Conservation (phyloP, 1,140 invertebrate species). For the Rhopalosiphum maidis region DNA sequence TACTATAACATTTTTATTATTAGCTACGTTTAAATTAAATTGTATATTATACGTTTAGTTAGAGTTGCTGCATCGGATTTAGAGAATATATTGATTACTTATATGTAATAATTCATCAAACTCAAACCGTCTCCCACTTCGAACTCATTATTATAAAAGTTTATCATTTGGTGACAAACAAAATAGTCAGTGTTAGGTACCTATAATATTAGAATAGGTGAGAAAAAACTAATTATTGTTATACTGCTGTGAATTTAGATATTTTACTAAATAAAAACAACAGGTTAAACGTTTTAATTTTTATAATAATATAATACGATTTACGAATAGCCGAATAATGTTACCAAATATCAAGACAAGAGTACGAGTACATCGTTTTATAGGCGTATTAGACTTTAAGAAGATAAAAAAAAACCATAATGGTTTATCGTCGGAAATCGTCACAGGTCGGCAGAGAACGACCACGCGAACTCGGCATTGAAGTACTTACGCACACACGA, state of each 20-base stretch:
- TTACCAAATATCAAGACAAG: neutral
- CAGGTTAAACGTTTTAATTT: neutral
- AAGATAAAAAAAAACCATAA: neutral
- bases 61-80: neutral
- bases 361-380: neutral
- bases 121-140: neutral
- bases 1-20: neutral
- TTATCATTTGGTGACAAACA: neutral
- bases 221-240: neutral
- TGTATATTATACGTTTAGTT: neutral
- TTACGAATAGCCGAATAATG: neutral
- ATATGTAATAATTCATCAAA: neutral
- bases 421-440: neutral
- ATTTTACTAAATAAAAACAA: neutral
- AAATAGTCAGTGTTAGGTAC: neutral
- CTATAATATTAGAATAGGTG: neutral
- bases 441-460: slow-evolving; percentile 25
- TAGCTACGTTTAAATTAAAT: neutral
- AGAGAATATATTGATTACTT: neutral
- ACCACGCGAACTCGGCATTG: slow-evolving; percentile 16
- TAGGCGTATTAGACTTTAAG: neutral
- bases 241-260: neutral
- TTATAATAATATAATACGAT: neutral
- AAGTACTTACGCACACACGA: slow-evolving; percentile 79
- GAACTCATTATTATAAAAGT: neutral